Conservation (phyloP, 1,140 invertebrate genomes). For the roundworm (Caenorhabditis elegans) region DNA sequence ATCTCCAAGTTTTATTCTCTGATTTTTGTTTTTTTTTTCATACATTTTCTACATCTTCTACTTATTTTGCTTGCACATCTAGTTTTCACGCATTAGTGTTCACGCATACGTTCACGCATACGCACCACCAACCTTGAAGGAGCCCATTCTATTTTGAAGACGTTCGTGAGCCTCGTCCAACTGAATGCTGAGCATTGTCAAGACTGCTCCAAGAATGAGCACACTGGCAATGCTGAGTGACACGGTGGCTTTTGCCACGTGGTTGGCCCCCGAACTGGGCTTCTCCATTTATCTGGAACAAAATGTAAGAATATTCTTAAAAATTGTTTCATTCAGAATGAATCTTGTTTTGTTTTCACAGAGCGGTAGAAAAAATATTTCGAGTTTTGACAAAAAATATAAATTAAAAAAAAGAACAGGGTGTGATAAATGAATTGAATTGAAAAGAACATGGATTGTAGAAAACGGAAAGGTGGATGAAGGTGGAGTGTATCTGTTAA, state of each 20-base stretch:
- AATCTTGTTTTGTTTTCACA: neutral
- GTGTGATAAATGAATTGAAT: neutral
- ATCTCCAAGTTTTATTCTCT: neutral
- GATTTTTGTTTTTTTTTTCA: neutral
- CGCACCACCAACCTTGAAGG: constrained; percentile 55
- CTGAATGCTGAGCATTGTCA: constrained; percentile 7
- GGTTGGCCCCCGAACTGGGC: neutral
- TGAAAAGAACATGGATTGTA: too few species aligned
- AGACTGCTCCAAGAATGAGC: neutral
- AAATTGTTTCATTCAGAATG: neutral
- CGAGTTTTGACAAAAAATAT: neutral
- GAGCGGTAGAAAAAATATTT: neutral
- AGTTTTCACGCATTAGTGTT: constrained; percentile 14
- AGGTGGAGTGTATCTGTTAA: neutral
- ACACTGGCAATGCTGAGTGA: neutral
- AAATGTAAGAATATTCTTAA: neutral
- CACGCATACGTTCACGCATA: too few species aligned
- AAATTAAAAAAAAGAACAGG: neutral
- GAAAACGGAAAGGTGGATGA: too few species aligned
- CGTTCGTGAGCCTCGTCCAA: constrained; percentile 55
- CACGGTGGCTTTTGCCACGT: neutral
- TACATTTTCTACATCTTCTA: too few species aligned
- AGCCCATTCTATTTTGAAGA: constrained; percentile 60
- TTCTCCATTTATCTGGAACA: neutral
- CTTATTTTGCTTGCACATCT: too few species aligned